phyloP scores from a whole-genome alignment of 1,140 invertebrate genomes.

The Thaumetopoea pityocampa region DNA sequence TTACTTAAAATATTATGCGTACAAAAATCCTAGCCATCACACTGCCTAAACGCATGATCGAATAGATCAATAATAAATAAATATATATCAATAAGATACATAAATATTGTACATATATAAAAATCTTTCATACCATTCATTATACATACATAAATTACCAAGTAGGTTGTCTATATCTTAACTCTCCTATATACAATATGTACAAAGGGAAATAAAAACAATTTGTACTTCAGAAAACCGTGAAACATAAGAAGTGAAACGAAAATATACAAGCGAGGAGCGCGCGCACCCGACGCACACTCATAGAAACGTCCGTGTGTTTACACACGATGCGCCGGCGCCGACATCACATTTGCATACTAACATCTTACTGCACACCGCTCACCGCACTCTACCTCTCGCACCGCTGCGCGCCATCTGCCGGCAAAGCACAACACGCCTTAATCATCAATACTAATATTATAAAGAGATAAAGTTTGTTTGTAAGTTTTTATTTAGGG shows the following conservation, averaged over 20 bases:
- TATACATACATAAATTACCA: conserved; percentile 50
- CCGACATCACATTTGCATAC: conserved; percentile 53
- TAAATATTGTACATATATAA: conserved; percentile 65
- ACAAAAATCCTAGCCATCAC: conserved; percentile 61
- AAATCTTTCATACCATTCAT: conserved; percentile 52
- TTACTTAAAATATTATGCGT: conserved; percentile 71
- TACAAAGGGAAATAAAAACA: conserved; percentile 72
- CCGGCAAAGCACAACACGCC: conserved; percentile 11
- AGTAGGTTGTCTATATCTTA: conserved; percentile 35
- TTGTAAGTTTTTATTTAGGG: too few relatives aligned
- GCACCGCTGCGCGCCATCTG: conserved; percentile 43
- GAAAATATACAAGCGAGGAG: conserved; percentile 43
- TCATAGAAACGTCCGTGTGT: conserved; percentile 39
- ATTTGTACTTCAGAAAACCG: conserved; percentile 73
- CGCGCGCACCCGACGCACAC: conserved; percentile 21
- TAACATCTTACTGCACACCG: conserved; percentile 25
- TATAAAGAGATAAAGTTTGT: too few relatives aligned
- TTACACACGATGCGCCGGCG: conserved; percentile 33
- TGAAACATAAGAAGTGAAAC: conserved; percentile 40
- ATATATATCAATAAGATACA: conserved; percentile 51
- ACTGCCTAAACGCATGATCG: conserved; percentile 40
- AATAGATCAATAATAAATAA: conserved; percentile 58
- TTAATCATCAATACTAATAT: too few relatives aligned
- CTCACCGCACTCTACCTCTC: conserved; percentile 42
- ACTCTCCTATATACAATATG: conserved; percentile 66